These are phyloP conservation scores for Synergus japonicus DNA, from an alignment of 2,888 invertebrate species.

Conservation along the genomic window DNA sequence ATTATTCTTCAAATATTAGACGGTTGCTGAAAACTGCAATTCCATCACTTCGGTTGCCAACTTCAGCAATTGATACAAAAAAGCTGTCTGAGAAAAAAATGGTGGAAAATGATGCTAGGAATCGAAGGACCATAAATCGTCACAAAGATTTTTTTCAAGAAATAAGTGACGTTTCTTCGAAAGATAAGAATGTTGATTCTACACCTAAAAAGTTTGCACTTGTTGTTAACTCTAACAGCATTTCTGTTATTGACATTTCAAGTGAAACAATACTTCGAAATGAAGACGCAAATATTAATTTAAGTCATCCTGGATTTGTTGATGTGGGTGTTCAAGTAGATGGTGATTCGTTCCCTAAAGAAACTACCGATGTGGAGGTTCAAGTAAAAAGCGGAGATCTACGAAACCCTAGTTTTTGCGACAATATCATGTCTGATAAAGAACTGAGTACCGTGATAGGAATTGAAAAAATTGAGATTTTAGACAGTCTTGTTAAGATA, in stretches of 20 bases:
- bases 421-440: constrained; percentile 38
- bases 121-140: neutral
- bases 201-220: neutral
- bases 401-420: constrained; percentile 23
- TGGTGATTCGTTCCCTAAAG: neutral
- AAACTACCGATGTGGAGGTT: neutral
- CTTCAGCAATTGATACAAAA: neutral
- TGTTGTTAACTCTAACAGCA: neutral
- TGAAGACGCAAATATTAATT: neutral
- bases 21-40: constrained; percentile 11
- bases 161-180: constrained; percentile 6
- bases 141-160: constrained; percentile 8
- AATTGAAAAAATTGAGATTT: constrained; percentile 34
- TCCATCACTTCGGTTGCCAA: constrained; percentile 2
- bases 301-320: neutral
- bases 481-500: constrained; percentile 10
- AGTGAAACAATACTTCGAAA: neutral
- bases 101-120: neutral
- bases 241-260: neutral
- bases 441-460: constrained; percentile 39
- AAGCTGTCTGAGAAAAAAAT: too few relatives aligned
- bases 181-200: constrained; percentile 2
- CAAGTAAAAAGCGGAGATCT: constrained; percentile 20
- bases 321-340: neutral
- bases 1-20: neutral